These are phyloP conservation scores for Papio anubis DNA, from an alignment of 2,113 vertebrate species.

Conservation along the genomic window DNA sequence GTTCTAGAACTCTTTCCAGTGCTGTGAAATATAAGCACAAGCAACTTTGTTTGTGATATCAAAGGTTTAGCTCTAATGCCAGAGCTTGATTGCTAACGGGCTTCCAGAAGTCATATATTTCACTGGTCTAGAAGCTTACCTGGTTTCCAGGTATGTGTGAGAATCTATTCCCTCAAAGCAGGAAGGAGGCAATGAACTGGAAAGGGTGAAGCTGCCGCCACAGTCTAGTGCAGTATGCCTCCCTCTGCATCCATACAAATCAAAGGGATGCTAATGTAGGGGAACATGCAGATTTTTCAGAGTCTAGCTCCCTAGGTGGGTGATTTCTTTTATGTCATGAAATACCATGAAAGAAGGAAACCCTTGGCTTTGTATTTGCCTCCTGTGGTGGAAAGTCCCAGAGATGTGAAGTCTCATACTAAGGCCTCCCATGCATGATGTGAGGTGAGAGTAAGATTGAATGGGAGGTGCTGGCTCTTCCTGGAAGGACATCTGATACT, in stretches of 20 bases:
- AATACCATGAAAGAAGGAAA: constrained; percentile 60
- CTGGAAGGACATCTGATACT: background rate
- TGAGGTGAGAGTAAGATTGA: constrained; percentile 44
- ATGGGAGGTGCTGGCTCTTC: background rate
- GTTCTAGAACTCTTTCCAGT: background rate
- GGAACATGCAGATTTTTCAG: background rate
- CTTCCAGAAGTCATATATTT: background rate
- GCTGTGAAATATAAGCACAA: background rate
- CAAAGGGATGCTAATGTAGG: constrained; percentile 45
- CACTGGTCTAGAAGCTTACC: background rate
- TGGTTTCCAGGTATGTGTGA: background rate
- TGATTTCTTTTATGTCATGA: constrained; percentile 63
- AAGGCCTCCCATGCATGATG: background rate
- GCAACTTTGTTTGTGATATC: background rate
- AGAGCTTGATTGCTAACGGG: background rate
- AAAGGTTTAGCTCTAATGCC: background rate
- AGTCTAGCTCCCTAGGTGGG: constrained; percentile 5
- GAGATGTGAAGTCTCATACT: constrained; percentile 49
- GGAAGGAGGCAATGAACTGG: background rate
- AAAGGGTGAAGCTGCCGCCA: background rate
- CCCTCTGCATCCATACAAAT: background rate
- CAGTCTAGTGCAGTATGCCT: background rate
- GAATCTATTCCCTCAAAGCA: background rate
- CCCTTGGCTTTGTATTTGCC: constrained; percentile 37
- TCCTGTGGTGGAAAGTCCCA: constrained; percentile 42